phyloP scores from a whole-genome alignment of 2,113 vertebrate genomes.

The Pitta sordida region DNA sequence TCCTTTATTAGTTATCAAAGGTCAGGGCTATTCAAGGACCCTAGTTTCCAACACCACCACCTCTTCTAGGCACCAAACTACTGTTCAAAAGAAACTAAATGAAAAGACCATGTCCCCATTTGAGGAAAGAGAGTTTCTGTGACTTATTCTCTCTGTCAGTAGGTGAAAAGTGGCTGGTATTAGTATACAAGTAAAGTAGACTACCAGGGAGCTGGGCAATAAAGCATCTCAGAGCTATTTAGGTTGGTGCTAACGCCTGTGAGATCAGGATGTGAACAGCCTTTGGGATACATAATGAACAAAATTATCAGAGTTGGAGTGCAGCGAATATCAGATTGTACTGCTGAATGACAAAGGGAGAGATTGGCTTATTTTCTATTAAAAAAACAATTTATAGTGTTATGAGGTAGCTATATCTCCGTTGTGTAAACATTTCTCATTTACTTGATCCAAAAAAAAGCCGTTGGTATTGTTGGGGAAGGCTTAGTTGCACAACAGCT shows the following conservation, averaged over 20 bases:
- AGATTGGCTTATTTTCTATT: slow-evolving; percentile 22
- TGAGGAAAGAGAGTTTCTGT: neutral
- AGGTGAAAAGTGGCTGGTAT: neutral
- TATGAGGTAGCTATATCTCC: slow-evolving; percentile 3
- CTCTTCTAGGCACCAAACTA: neutral
- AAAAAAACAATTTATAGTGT: slow-evolving; percentile 27
- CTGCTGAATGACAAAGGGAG: neutral
- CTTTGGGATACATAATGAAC: slow-evolving; percentile 8
- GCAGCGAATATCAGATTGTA: neutral
- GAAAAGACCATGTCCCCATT: neutral
- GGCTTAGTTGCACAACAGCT: neutral
- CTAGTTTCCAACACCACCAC: neutral
- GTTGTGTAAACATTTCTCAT: neutral
- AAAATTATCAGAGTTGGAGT: neutral
- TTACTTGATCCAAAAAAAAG: neutral
- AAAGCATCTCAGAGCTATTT: neutral
- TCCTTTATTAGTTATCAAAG: neutral
- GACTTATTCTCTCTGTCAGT: neutral
- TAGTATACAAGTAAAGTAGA: neutral
- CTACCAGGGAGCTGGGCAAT: neutral
- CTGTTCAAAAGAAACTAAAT: neutral
- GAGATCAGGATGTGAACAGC: neutral
- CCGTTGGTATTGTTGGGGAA: neutral
- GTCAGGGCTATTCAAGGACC: neutral
- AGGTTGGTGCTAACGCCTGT: slow-evolving; percentile 2